Evolutionary conservation across 1,140 invertebrate genomes (phyloP), one percentile per base, ranked within the genome.

Genomic region (Archegozetes longisetosus): DNA sequence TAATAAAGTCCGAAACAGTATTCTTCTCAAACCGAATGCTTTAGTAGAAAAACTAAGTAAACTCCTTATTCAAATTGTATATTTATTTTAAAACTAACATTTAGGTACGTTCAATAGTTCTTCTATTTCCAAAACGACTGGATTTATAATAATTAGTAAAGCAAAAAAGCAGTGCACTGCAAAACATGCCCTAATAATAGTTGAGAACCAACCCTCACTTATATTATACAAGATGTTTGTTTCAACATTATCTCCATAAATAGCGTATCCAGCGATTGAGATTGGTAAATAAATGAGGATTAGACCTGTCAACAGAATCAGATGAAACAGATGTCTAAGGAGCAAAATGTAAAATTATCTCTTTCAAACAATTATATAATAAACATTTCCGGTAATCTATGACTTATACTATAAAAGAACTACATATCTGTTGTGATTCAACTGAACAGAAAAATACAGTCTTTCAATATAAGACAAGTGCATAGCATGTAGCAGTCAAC

Each of bases 1-100:
- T 1, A 92, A 72, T 0, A 74, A 68, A 1, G 85, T 84, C 40
- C 90, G 76, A 22, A 87, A 69, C 0, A 84, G 69, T 55, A 84
- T 83, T 9, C 90, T 76, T 68, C 82, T 83, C 70, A 79, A 77
- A 55, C 80, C 82, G 67, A 94, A 92, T 46, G 78, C 89, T 93
- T 71, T 61, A 78, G 77, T 53, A 60, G 53, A 49, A 62, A 14
- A 56, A 54, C n/a, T n/a, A n/a, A n/a, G n/a, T n/a, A n/a, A n/a
- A n/a, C n/a, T n/a, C n/a, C n/a, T n/a, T 48, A 40, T 27, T 23
- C 13, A 29, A 40, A 48, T 56, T 29, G 13, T 58, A 12, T 12
- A 58, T n/a, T 61, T 22, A 58, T 6, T 12, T n/a, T 14, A 24
- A 22, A 64, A 68, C 73, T 76, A 71, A 84, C 83, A 68, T 66